phyloP scores from a whole-genome alignment of 1,140 invertebrate genomes.

The Solenopsis fugax region DNA sequence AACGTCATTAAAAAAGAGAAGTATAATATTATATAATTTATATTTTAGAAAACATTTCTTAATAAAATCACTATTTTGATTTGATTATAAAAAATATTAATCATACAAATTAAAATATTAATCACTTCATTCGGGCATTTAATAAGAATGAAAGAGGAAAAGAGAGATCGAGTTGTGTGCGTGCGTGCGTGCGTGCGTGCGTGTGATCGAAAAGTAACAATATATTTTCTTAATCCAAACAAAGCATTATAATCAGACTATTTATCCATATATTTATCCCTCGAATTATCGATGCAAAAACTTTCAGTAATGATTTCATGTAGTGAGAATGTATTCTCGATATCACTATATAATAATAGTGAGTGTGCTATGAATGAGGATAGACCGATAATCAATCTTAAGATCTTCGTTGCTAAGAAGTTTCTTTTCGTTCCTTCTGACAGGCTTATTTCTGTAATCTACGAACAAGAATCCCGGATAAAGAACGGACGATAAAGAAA shows the following conservation, averaged over 20 bases:
- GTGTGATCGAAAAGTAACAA: not conserved
- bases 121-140: not conserved
- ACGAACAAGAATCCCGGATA: slow-evolving; percentile 59
- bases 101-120: too few relatives aligned
- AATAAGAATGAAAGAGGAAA: not conserved
- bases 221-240: not conserved
- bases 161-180: not conserved
- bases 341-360: not conserved
- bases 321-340: not conserved
- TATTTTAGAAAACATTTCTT: slow-evolving; percentile 4
- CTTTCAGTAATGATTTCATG: not conserved
- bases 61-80: too few relatives aligned
- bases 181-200: too few relatives aligned
- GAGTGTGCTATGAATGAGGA: not conserved
- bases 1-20: not conserved
- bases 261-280: not conserved
- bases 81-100: too few relatives aligned
- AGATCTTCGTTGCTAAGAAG: slow-evolving; percentile 15
- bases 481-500: slow-evolving; percentile 63
- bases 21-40: not conserved
- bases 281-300: not conserved
- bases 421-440: not conserved
- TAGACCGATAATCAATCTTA: slow-evolving; percentile 26
- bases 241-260: not conserved
- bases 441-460: slow-evolving; percentile 3